phyloP scores from a whole-genome alignment of 2,113 vertebrate genomes.

The Acanthochromis polyacanthus region DNA sequence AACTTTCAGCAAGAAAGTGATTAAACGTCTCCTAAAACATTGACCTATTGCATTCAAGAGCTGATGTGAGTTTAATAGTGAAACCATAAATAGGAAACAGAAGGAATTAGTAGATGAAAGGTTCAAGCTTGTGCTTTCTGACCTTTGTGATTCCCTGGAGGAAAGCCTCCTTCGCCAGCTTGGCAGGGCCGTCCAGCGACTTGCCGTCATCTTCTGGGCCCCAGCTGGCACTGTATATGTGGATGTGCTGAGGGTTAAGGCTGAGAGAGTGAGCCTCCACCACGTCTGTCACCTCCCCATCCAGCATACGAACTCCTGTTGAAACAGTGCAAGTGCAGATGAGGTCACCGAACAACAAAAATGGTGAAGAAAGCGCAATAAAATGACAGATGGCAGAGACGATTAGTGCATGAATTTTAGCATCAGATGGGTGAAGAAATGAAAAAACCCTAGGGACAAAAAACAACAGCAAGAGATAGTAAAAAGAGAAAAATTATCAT shows the following conservation, averaged over 20 bases:
- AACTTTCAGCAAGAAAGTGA: background rate
- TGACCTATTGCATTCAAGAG: background rate
- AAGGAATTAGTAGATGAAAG: conserved; percentile 18
- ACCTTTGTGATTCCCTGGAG: conserved; percentile 95
- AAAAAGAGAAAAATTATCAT: conserved; percentile 17
- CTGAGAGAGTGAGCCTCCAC: conserved; percentile 97
- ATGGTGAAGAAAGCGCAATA: conserved; percentile 13
- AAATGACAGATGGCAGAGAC: conserved; percentile 23
- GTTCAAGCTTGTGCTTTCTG: conserved; percentile 49
- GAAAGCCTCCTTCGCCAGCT: conserved; percentile 95
- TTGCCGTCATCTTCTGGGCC: conserved; percentile 97
- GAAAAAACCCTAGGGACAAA: conserved; percentile 17
- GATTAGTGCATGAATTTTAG: conserved; percentile 1
- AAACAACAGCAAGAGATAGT: conserved; percentile 9
- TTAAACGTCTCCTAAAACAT: background rate
- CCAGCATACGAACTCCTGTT: conserved; percentile 97
- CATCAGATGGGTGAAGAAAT: conserved; percentile 20
- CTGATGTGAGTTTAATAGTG: conserved; percentile 11
- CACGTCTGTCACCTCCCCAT: conserved; percentile 97
- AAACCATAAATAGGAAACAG: conserved; percentile 9
- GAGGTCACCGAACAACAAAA: conserved; percentile 8
- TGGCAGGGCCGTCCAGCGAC: conserved; percentile 96
- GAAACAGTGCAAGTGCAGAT: conserved; percentile 17
- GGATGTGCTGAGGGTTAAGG: conserved; percentile 94
- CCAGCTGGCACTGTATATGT: conserved; percentile 96